phyloP scores from a whole-genome alignment of 2,113 vertebrate species.

The Stomatorhinus ivindoensis region DNA sequence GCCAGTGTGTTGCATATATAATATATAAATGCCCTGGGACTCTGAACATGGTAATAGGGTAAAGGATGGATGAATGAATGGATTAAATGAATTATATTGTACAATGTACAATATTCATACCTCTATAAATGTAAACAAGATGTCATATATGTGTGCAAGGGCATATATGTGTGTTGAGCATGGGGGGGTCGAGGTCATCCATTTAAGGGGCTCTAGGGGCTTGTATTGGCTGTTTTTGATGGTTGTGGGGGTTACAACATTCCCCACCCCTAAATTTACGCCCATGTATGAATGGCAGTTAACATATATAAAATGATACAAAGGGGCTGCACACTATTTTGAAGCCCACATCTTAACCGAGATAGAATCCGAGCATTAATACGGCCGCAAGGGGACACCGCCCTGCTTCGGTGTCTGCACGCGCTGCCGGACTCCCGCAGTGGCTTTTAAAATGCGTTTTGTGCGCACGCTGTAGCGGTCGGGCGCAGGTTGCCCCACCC shows the following conservation, averaged over 20 bases:
- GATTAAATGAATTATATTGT: not conserved
- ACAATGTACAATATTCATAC: not conserved
- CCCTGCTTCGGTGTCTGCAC: conserved; percentile 22
- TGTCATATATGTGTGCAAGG: not conserved
- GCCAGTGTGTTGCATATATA: not conserved
- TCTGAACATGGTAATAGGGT: not conserved
- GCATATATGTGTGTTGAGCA: not conserved
- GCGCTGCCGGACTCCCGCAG: conserved; percentile 22
- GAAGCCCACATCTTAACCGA: not conserved
- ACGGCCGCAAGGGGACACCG: conserved; percentile 10
- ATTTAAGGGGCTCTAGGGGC: too few species aligned
- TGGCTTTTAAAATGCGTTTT: conserved; percentile 29
- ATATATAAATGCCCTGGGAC: not conserved
- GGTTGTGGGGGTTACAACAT: too few species aligned
- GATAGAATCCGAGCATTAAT: not conserved
- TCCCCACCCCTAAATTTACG: too few species aligned
- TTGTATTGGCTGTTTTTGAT: too few species aligned
- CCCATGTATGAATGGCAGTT: not conserved
- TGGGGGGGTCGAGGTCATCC: too few species aligned
- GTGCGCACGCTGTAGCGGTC: conserved; percentile 6
- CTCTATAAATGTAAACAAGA: not conserved
- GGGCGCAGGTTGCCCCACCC: not conserved
- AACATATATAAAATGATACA: not conserved
- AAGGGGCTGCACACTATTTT: not conserved
- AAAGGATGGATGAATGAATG: not conserved